Conservation (phyloP, 2,888 invertebrate species). For the Vesta saturnalis region DNA sequence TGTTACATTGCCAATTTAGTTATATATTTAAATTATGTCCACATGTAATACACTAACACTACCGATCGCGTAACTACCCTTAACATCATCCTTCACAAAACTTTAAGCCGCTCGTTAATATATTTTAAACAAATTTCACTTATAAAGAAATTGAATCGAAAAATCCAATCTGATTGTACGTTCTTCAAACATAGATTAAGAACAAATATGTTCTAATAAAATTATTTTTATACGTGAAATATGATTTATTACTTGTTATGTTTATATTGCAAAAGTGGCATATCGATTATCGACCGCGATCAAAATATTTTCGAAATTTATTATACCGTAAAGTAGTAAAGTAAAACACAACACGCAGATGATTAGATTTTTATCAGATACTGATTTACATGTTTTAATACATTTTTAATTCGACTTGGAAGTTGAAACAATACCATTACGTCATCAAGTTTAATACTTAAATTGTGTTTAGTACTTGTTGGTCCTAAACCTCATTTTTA, state of each 20-base stretch:
- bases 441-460: background rate
- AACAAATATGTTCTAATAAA: no score
- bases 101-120: background rate
- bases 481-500: constrained; percentile 9
- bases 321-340: background rate
- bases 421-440: constrained; percentile 9
- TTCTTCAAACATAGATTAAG: no score
- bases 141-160: no score
- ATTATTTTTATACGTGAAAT: background rate
- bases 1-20: constrained; percentile 33
- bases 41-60: background rate
- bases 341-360: background rate
- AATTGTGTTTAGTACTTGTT: constrained; percentile 5
- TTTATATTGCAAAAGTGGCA: no score
- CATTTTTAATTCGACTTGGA: background rate
- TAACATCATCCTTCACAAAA: background rate
- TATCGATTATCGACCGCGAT: background rate
- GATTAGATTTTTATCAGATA: background rate
- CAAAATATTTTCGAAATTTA: background rate
- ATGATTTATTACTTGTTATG: background rate
- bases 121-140: no score
- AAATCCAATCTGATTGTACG: no score
- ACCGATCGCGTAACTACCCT: background rate
- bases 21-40: background rate
- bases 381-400: constrained; percentile 9